Conservation (phyloP, 1,140 invertebrate genomes). For the Drosophila virilis region DNA sequence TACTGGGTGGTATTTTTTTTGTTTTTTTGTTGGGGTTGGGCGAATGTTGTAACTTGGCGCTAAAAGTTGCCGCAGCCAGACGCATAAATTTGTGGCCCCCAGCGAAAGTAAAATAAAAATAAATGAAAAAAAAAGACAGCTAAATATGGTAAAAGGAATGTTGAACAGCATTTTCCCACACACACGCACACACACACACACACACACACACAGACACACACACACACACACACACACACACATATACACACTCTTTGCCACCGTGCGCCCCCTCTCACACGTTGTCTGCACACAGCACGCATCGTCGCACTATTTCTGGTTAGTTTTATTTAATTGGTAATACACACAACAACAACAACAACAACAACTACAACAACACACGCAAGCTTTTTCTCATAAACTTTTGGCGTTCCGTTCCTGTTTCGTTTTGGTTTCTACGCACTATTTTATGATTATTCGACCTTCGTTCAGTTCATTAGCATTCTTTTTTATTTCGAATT, state of each 20-base stretch:
- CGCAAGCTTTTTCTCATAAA: conserved; percentile 8
- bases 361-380: neutral
- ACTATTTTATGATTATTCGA: conserved; percentile 54
- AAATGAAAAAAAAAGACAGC: neutral
- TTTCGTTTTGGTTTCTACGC: conserved; percentile 53
- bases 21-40: conserved; percentile 12
- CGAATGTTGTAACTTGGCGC: conserved; percentile 32
- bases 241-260: too few relatives aligned
- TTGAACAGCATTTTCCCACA: conserved; percentile 6
- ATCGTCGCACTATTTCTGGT: conserved; percentile 35
- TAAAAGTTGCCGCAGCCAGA: conserved; percentile 20
- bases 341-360: conserved; percentile 10
- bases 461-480: conserved; percentile 81
- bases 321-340: conserved; percentile 38
- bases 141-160: conserved; percentile 14
- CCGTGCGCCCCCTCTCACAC: neutral
- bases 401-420: conserved; percentile 36
- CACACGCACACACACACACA: neutral
- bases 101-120: conserved; percentile 44
- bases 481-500: conserved; percentile 49
- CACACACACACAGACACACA: too few relatives aligned
- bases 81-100: conserved; percentile 33
- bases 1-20: conserved; percentile 10
- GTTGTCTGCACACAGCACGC: conserved; percentile 16
- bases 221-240: too few relatives aligned